Conservation (phyloP, 2,113 vertebrate genomes). For the Pelecanoides urinatrix region DNA sequence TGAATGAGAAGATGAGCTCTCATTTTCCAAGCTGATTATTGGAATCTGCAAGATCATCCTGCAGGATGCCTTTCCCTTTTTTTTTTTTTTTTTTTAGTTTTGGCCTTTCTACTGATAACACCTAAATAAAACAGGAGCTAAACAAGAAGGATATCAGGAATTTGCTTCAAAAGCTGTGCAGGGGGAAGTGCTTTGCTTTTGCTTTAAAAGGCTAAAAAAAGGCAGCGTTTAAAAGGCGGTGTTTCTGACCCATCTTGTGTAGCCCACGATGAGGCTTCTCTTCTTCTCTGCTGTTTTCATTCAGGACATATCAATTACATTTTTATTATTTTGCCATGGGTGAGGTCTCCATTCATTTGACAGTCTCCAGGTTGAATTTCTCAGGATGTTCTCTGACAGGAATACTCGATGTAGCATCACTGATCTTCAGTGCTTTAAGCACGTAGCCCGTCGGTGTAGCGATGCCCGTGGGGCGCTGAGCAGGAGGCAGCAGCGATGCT, state of each 20-base stretch:
- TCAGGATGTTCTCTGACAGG: neutral
- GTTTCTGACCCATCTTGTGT: neutral
- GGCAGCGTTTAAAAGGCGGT: neutral
- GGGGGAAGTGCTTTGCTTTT: neutral
- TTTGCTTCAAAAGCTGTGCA: neutral
- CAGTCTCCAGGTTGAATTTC: neutral
- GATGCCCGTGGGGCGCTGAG: rapidly evolving
- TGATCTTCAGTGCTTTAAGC: neutral
- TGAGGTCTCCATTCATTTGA: neutral
- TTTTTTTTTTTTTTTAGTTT: neutral
- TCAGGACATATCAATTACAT: neutral
- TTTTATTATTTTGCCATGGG: neutral
- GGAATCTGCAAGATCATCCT: slow-evolving; percentile 38
- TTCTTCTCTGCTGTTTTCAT: neutral
- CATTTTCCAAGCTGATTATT: slow-evolving; percentile 38
- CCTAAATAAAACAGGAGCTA: neutral
- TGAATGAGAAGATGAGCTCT: slow-evolving; percentile 54
- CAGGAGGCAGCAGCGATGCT: neutral
- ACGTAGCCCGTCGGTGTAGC: rapidly evolving
- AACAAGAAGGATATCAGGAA: neutral
- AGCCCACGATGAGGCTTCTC: neutral
- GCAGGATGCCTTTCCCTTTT: neutral
- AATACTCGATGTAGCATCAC: neutral
- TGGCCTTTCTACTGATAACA: neutral
- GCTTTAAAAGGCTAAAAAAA: neutral